A percentile compares a stretch with the other conserved stretches of the same genome.
These are phyloP conservation scores for Pteronura brasiliensis DNA, from an alignment of 2,113 vertebrate genomes.

Conservation along the genomic window DNA sequence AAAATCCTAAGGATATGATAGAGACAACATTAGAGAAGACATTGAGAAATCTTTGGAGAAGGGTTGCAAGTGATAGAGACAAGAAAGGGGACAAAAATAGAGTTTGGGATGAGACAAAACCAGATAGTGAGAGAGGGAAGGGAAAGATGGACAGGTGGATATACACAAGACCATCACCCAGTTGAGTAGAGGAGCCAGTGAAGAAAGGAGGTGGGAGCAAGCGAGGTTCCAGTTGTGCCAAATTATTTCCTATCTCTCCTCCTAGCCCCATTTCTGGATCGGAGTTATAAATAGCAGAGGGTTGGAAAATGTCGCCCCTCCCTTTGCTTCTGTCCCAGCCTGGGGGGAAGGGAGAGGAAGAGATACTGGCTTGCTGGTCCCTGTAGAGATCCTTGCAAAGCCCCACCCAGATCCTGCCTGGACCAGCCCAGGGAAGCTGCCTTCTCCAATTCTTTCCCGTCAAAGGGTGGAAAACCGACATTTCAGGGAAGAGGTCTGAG, in stretches of 20 bases:
- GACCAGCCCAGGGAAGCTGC: not conserved
- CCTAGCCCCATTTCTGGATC: slow-evolving; percentile 42
- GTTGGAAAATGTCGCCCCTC: slow-evolving; percentile 47
- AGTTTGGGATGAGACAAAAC: not conserved
- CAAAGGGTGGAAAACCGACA: not conserved
- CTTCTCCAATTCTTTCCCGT: not conserved
- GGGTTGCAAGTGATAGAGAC: not conserved
- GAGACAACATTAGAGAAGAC: not conserved
- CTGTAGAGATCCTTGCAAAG: not conserved
- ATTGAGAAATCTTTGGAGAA: not conserved
- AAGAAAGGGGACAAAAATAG: not conserved
- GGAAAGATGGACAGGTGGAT: not conserved
- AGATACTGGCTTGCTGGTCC: not conserved
- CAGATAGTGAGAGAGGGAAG: not conserved
- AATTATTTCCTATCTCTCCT: slow-evolving; percentile 57
- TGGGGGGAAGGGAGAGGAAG: slow-evolving; percentile 8
- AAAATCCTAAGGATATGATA: not conserved
- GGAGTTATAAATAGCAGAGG: slow-evolving; percentile 71
- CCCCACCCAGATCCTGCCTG: not conserved
- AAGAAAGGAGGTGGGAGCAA: not conserved
- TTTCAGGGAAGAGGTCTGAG: not conserved
- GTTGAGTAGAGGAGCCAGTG: not conserved
- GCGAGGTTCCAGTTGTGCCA: not conserved
- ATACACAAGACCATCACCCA: not conserved
- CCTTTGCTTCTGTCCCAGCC: slow-evolving; percentile 26